phyloP scores from a whole-genome alignment of 1,140 invertebrate genomes.

The Ceratina japonica region DNA sequence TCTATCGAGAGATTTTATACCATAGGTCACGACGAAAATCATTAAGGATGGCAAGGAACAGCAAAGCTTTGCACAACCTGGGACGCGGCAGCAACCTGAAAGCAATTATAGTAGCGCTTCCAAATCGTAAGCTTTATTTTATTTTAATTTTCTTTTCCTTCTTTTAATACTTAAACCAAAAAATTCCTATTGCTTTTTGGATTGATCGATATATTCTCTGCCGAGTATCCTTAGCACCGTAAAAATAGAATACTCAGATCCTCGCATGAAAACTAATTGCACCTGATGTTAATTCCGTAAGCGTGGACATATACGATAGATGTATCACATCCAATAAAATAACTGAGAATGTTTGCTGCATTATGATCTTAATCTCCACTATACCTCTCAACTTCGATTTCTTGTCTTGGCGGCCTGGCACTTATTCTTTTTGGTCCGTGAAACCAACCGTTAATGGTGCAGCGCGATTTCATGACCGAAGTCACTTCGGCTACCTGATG shows the following conservation, averaged over 20 bases:
- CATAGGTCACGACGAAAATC: constrained; percentile 43
- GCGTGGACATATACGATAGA: constrained; percentile 42
- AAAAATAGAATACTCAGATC: constrained; percentile 2
- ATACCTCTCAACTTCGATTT: constrained; percentile 26
- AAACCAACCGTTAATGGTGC: constrained; percentile 89
- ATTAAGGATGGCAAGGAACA: constrained; percentile 36
- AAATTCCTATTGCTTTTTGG: constrained; percentile 17
- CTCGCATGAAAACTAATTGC: constrained; percentile 38
- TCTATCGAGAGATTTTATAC: constrained; percentile 23
- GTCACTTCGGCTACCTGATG: constrained; percentile 85
- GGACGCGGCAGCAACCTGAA: constrained; percentile 52
- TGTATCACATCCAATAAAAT: constrained; percentile 60
- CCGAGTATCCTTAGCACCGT: neutral
- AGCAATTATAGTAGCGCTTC: constrained; percentile 33
- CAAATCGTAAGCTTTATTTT: constrained; percentile 57
- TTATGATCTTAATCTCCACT: constrained; percentile 52
- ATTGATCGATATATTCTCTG: neutral
- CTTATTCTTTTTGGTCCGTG: constrained; percentile 80
- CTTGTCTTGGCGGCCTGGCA: constrained; percentile 38
- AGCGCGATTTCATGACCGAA: constrained; percentile 81
- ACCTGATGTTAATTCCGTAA: constrained; percentile 40
- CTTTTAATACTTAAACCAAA: neutral
- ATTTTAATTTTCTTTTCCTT: constrained; percentile 28
- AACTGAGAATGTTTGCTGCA: constrained; percentile 55
- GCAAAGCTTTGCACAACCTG: constrained; percentile 29